Conservation (phyloP, 2,888 invertebrate species). For the Patella caerulea region DNA sequence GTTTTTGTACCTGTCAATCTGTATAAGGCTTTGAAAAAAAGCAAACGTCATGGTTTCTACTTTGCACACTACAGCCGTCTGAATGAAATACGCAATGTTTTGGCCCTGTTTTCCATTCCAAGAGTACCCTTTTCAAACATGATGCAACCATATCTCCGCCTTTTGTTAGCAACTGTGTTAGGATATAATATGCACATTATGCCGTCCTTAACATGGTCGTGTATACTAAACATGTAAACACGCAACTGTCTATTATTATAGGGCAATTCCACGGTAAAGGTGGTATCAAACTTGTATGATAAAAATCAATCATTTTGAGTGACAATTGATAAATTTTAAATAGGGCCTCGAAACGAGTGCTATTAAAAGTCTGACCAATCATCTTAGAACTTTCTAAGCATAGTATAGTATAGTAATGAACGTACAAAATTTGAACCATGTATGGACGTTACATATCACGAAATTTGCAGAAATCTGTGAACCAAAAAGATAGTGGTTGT, state of each 20-base stretch:
- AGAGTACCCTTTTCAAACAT: background rate
- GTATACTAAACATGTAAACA: conserved; percentile 12
- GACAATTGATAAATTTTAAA: too few relatives aligned
- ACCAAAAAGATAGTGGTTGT: too few relatives aligned
- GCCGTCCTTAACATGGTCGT: background rate
- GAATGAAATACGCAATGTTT: background rate
- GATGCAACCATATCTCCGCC: conserved; percentile 9
- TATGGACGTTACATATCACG: too few relatives aligned
- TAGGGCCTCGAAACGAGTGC: too few relatives aligned
- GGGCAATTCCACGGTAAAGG: conserved; percentile 6
- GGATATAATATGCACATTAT: background rate
- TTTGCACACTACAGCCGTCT: background rate
- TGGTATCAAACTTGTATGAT: too few relatives aligned
- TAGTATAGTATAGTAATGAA: too few relatives aligned
- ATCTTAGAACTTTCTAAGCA: too few relatives aligned
- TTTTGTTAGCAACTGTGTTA: conserved; percentile 15
- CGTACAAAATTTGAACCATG: too few relatives aligned
- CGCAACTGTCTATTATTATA: conserved; percentile 13
- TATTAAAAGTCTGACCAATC: too few relatives aligned
- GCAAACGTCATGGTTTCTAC: background rate
- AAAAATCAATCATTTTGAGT: too few relatives aligned
- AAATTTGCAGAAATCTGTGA: too few relatives aligned
- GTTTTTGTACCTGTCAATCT: background rate
- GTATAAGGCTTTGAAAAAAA: background rate
- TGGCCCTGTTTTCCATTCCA: background rate